A percentile compares a stretch with the other conserved stretches of the same genome.
Evolutionary conservation across 1,140 invertebrate genomes (phyloP).

Genomic region (Nephotettix cincticeps): DNA sequence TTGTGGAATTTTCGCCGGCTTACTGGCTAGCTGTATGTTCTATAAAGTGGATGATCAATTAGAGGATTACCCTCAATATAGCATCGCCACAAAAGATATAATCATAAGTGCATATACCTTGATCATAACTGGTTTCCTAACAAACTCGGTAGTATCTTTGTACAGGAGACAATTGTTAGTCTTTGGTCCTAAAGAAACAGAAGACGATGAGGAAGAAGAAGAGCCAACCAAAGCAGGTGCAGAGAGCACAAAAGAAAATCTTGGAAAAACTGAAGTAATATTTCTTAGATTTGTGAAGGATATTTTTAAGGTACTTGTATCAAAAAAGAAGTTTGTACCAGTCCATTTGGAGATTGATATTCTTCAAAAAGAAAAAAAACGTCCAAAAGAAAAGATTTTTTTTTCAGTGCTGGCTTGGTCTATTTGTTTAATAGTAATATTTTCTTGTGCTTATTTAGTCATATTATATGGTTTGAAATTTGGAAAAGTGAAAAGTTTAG

Average conservation of each 20-base stretch:
- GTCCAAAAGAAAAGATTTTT: not conserved
- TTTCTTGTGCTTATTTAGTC: not conserved
- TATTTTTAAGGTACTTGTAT: not conserved
- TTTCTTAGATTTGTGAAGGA: not conserved
- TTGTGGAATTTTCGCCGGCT: not conserved
- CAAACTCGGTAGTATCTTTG: not conserved
- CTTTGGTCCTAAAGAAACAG: not conserved
- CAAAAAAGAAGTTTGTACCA: not conserved
- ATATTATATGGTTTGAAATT: not conserved
- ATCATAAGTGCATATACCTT: not conserved
- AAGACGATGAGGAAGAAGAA: not conserved
- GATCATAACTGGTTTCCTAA: not conserved
- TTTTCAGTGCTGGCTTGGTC: not conserved
- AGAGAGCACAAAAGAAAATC: not conserved
- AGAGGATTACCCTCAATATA: not conserved
- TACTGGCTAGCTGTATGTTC: not conserved
- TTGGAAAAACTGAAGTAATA: not conserved
- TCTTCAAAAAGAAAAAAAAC: not conserved
- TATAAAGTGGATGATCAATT: not conserved
- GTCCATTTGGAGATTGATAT: not conserved
- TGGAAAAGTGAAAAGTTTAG: slow-evolving; percentile 1
- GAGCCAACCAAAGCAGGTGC: not conserved
- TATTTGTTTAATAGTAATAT: not conserved
- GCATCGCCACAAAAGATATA: not conserved
- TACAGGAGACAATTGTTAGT: not conserved